Conservation (phyloP, 2,888 invertebrate species). For the Philopedon plagiatum region DNA sequence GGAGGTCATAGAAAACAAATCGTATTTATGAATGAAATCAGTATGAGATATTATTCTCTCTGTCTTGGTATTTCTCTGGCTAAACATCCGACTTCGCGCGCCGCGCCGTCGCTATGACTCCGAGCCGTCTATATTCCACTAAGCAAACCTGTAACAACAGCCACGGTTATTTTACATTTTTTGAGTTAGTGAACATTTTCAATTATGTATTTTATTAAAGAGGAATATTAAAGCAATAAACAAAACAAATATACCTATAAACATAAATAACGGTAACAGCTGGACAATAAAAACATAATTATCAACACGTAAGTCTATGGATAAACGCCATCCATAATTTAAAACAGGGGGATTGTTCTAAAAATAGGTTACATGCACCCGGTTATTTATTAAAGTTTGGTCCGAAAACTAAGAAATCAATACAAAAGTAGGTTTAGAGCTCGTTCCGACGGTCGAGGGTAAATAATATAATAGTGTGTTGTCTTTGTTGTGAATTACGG, state of each 20-base stretch:
- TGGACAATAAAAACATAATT: slow-evolving; percentile 17
- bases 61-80: no score
- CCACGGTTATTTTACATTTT: no score
- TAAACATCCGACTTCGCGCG: no score
- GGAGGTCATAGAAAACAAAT: no score
- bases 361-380: slow-evolving; percentile 32
- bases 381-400: slow-evolving; percentile 18
- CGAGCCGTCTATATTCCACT: no score
- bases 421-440: slow-evolving; percentile 24
- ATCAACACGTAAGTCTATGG: slow-evolving; percentile 22
- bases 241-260: not conserved
- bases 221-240: no score
- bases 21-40: no score
- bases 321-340: slow-evolving; percentile 31
- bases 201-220: no score
- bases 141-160: no score
- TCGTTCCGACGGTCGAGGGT: not conserved
- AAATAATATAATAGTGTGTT: slow-evolving; percentile 4
- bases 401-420: slow-evolving; percentile 22
- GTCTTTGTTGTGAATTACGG: not conserved
- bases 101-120: no score
- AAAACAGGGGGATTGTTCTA: slow-evolving; percentile 17
- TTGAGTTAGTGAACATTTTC: no score
- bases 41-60: no score
- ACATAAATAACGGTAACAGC: not conserved